A percentile compares a stretch with the other conserved stretches of the same genome.
These are phyloP conservation scores for Setophaga coronata DNA, from an alignment of 2,113 vertebrate genomes.

Conservation along the genomic window DNA sequence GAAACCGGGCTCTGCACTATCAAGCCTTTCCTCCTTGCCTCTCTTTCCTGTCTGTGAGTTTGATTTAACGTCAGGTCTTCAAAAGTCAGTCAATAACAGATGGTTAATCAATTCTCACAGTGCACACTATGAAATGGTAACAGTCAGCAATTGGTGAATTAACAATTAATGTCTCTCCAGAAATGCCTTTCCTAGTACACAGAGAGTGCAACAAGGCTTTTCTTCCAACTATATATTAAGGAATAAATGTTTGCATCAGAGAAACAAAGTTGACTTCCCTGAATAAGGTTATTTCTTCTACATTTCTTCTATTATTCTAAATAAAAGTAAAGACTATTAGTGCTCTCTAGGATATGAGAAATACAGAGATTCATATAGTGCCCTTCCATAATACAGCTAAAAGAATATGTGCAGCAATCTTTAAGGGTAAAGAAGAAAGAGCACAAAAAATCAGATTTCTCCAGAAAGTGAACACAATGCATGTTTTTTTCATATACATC, in stretches of 20 bases:
- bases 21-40: constrained; percentile 14
- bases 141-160: not conserved
- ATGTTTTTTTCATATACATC: not conserved
- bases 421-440: not conserved
- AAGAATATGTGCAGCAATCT: not conserved
- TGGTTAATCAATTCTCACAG: constrained; percentile 43
- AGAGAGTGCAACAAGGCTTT: not conserved
- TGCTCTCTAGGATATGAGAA: not conserved
- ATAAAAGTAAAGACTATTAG: not conserved
- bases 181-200: not conserved
- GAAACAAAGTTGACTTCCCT: not conserved
- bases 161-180: constrained; percentile 34
- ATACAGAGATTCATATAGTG: not conserved
- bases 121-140: not conserved
- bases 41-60: constrained; percentile 22
- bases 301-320: not conserved
- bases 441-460: not conserved
- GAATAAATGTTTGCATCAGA: not conserved
- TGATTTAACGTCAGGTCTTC: constrained; percentile 49
- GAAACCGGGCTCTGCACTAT: constrained; percentile 4
- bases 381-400: not conserved
- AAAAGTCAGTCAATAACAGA: constrained; percentile 51
- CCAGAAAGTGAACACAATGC: not conserved
- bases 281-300: not conserved
- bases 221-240: not conserved